These are phyloP conservation scores for Epistrophe eligans DNA, from an alignment of 2,888 invertebrate species.

Conservation along the genomic window DNA sequence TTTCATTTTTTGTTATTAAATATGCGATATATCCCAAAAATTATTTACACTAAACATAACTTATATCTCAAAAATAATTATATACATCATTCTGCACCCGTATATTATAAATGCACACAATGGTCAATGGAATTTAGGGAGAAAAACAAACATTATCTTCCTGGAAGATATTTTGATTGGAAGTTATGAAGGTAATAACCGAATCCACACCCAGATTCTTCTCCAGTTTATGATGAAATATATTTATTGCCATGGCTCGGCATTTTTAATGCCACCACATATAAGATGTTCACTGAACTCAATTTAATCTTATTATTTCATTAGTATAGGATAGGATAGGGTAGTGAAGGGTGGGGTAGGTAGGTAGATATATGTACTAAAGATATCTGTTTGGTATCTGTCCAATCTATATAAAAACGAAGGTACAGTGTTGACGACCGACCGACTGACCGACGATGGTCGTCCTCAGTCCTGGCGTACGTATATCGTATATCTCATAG, in stretches of 20 bases:
- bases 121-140: slow-evolving; percentile 1
- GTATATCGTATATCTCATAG: background rate
- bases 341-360: too few relatives aligned
- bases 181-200: slow-evolving; percentile 61
- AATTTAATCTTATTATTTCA: slow-evolving; percentile 72
- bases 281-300: slow-evolving; percentile 68
- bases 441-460: background rate
- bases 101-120: slow-evolving; percentile 4
- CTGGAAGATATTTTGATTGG: slow-evolving; percentile 50
- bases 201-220: slow-evolving; percentile 50
- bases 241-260: slow-evolving; percentile 54
- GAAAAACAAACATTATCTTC: slow-evolving; percentile 9
- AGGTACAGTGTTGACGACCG: background rate
- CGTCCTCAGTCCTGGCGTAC: background rate
- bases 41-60: too few relatives aligned
- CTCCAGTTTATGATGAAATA: slow-evolving; percentile 48
- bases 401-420: slow-evolving; percentile 15
- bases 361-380: background rate
- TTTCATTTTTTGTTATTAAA: too few relatives aligned
- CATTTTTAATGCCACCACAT: slow-evolving; percentile 1
- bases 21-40: too few relatives aligned
- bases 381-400: slow-evolving; percentile 6
- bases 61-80: too few relatives aligned
- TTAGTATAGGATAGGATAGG: slow-evolving; percentile 29
- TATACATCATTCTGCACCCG: background rate